Conservation (phyloP, 2,113 vertebrate genomes). For the Corythoichthys intestinalis region DNA sequence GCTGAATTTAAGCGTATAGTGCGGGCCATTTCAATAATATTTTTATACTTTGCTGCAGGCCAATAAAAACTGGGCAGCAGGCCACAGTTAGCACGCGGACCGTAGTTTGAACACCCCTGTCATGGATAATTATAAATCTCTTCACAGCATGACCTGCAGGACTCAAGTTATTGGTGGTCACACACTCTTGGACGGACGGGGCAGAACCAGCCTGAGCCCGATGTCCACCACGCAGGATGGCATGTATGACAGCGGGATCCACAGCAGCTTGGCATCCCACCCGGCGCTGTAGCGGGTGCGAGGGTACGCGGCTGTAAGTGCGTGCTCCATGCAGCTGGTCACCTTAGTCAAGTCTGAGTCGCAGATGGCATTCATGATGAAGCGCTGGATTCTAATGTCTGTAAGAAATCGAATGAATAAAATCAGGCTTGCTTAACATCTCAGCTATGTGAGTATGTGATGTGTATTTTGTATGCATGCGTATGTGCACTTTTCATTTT, state of each 20-base stretch:
- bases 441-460: too few species aligned
- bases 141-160: not conserved
- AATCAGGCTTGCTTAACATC: too few species aligned
- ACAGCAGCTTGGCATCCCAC: constrained; percentile 92
- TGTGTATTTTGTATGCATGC: too few species aligned
- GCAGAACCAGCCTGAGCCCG: constrained; percentile 77
- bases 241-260: constrained; percentile 90
- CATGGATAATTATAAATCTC: constrained; percentile 13
- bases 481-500: too few species aligned
- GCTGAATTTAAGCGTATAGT: too few species aligned
- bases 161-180: constrained; percentile 36
- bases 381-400: constrained; percentile 81
- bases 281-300: constrained; percentile 88
- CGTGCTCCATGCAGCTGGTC: constrained; percentile 84
- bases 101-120: too few species aligned
- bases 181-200: constrained; percentile 74
- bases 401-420: not conserved
- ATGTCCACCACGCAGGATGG: constrained; percentile 81
- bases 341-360: constrained; percentile 87
- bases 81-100: too few species aligned
- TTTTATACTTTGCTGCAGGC: too few species aligned
- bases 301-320: constrained; percentile 77
- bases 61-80: too few species aligned
- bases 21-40: too few species aligned
- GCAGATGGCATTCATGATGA: constrained; percentile 81